Conservation (phyloP, 2,113 vertebrate species). For the Diglossa brunneiventris region DNA sequence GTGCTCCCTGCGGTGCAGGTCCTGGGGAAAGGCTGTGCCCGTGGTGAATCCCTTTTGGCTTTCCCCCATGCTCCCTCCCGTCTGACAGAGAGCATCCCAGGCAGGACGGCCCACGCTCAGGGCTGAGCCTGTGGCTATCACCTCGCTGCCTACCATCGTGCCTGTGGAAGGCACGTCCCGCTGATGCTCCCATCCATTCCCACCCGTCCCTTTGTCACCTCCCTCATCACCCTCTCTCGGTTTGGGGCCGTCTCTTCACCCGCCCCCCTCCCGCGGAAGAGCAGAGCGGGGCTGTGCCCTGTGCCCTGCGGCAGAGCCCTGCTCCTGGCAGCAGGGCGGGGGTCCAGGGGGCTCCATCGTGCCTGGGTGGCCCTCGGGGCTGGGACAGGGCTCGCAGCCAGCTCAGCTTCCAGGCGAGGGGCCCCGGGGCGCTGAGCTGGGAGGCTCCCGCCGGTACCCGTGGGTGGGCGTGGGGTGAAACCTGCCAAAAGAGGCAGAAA, state of each 20-base stretch:
- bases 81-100: background rate
- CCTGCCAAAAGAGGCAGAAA: background rate
- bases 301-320: background rate
- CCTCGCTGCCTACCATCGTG: fast-evolving
- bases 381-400: fast-evolving
- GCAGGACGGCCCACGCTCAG: fast-evolving
- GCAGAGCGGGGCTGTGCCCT: fast-evolving
- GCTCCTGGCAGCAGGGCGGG: background rate
- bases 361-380: background rate
- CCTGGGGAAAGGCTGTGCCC: background rate
- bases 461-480: background rate
- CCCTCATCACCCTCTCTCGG: background rate
- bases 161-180: background rate
- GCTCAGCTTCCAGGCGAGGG: too few species aligned
- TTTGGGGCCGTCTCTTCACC: background rate
- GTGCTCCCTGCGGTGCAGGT: background rate
- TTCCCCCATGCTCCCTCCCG: fast-evolving
- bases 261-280: fast-evolving
- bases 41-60: background rate
- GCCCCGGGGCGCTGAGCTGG: background rate
- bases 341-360: background rate
- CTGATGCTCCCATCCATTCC: background rate
- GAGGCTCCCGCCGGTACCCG: background rate
- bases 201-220: background rate
- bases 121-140: background rate